These are phyloP conservation scores for Aradus depressus DNA, from an alignment of 2,888 invertebrate species.

Conservation along the genomic window DNA sequence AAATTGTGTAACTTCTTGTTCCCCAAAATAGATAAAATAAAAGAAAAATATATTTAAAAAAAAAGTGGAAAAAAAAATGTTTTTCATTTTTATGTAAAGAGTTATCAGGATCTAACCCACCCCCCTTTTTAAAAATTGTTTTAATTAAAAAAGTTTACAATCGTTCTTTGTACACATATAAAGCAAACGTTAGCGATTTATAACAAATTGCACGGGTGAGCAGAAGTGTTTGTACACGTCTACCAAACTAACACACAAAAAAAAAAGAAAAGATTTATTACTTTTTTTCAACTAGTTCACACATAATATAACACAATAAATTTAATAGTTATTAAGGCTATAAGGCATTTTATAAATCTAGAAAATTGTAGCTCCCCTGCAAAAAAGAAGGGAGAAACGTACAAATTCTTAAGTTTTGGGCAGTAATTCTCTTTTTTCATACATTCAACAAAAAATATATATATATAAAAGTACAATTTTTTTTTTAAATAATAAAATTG, in stretches of 20 bases:
- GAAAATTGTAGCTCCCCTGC: too few relatives aligned
- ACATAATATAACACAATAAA: conserved; percentile 13
- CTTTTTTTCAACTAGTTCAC: conserved; percentile 2
- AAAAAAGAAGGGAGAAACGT: too few relatives aligned
- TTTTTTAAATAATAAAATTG: too few relatives aligned
- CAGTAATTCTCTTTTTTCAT: too few relatives aligned
- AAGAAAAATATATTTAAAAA: background rate
- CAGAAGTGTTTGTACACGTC: conserved; percentile 9
- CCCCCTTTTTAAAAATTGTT: too few relatives aligned
- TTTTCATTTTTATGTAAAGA: conserved; percentile 3
- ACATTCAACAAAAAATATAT: too few relatives aligned
- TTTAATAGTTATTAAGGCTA: conserved; percentile 14
- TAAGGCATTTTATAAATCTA: conserved; percentile 15
- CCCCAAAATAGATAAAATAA: background rate
- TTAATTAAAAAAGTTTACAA: too few relatives aligned
- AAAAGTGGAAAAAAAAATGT: background rate
- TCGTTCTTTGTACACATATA: conserved; percentile 2
- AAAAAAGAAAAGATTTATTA: too few relatives aligned
- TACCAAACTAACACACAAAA: conserved; percentile 13
- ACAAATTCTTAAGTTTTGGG: too few relatives aligned
- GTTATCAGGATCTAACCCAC: conserved; percentile 8
- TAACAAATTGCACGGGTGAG: conserved; percentile 15
- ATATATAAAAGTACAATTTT: too few relatives aligned
- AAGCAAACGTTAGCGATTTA: conserved; percentile 1
- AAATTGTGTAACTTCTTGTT: background rate